Evolutionary conservation across 64 coral and sea anemone genomes (phyloP), one percentile per base, ranked within the genome.

Genomic region (Actinia tenebrosa): DNA sequence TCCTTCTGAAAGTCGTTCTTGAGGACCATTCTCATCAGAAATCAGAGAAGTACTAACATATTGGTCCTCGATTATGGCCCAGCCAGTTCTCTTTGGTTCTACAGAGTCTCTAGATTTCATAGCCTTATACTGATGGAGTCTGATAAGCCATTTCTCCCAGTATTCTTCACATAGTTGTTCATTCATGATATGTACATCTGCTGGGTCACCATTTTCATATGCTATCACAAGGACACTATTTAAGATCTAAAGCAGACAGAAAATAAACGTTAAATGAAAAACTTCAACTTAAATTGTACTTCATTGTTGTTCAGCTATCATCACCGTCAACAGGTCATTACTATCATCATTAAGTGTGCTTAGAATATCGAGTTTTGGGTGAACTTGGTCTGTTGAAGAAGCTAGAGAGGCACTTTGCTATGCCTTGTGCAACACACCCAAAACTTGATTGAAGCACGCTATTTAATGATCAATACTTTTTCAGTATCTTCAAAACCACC

Each of bases 151-250:
- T n/a, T 82, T 78, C 14, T 54, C 30, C 90, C 90, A 91, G 47
- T 87, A 91, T 16, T 61, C 22, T 86, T 87, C 58, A 87, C 72
- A 91, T 10, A 82, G 58, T 87, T 87, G 56, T 80, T 83, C 58
- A 68, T 86, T 20, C 84, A 91, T 44, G 62, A 82, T 27, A 71
- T 87, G 90, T 27, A 91, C 60, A 91, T 91, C 77, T 27, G 90
- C 90, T 20, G 85, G 90, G 78, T 91, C 90, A 43, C 90, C 90
- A 87, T 87, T 91, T n/a, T 87, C 85, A 71, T 91, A 91, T 54
- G 90, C 90, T 54, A 91, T 91, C 26, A 91, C 85, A 78, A 91
- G 47, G 14, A 91, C 84, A 20, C 90, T 84, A 82, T 91, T n/a
- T 30, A 56, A 82, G 18, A 91, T 64, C 90, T 91, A 43, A 17